Evolutionary conservation across 2,113 vertebrate species (phyloP).

Genomic region (Ageneiosus marmoratus): DNA sequence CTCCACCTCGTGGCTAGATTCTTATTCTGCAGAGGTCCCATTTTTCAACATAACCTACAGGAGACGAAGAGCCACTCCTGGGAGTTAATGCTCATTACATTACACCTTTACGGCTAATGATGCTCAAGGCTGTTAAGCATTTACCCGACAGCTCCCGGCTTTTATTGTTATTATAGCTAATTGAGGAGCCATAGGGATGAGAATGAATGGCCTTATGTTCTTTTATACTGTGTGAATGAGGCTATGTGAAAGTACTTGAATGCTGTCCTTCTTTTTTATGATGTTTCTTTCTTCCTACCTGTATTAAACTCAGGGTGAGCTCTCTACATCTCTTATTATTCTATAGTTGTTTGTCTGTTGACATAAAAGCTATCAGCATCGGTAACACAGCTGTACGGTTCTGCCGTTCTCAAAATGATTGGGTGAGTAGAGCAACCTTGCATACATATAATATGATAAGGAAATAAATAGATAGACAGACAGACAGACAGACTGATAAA

Average conservation of each 20-base stretch:
- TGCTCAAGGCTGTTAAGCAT: neutral
- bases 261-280: neutral
- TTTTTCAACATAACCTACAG: too few species aligned
- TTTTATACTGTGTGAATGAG: neutral
- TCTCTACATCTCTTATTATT: neutral
- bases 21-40: neutral
- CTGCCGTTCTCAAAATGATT: neutral
- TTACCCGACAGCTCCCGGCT: neutral
- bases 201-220: neutral
- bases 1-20: slow-evolving; percentile 23
- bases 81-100: neutral
- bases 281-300: too few species aligned
- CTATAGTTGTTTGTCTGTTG: neutral
- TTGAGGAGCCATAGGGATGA: neutral
- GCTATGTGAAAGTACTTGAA: neutral
- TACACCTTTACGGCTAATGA: slow-evolving; percentile 5
- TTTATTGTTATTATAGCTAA: slow-evolving; percentile 7
- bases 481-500: neutral
- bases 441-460: neutral
- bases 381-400: neutral
- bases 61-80: neutral
- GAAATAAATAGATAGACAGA: neutral
- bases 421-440: neutral
- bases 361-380: too few species aligned
- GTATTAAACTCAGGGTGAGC: too few species aligned